Base-by-base conservation (phyloP, 2,113 vertebrate genomes). In the Pelodiscus sinensis region DNA sequence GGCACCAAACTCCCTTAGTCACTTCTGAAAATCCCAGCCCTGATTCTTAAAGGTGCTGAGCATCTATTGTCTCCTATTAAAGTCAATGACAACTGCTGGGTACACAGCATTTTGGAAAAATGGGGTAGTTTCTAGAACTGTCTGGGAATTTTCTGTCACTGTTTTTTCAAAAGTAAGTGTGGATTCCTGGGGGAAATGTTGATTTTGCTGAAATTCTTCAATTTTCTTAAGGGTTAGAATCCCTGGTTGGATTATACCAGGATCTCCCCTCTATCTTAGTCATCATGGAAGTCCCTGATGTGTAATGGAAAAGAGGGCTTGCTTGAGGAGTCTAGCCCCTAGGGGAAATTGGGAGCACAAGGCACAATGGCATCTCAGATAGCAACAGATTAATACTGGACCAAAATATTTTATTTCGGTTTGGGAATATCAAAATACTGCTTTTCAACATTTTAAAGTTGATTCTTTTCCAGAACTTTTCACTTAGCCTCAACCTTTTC, bases 391-490 rank as follows among this genome's bases (percentile, higher is more conserved):
- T 65, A 31, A 56, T 0, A 0, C 58, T 91, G 81, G 35, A 58
- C 24, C 0, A 0, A 15, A 71, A 35, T 71, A 35, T 71, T 68
- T n/a, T 5, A 13, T 19, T 55, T 8, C 0, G 0, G 90, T 83
- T 79, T 18, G 38, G 62, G 50, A 60, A 31, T 13, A 10, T 29
- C 5, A 19, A n/a, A 71, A 35, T 71, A 8, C n/a, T 35, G 31
- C 31, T 35, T 71, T 71, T 68, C 29, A 68, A n/a, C 3, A 7
- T 18, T 68, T n/a, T 35, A 10, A 22, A 22, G 6, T 38, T 24
- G 71, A 24, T 35, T 38, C 22, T 73, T 73, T 73, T 9, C 35
- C 10, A 38, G 31, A 73, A 73, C 6, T 44, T 44, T 73, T 73
- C 35, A 12, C 38, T 35, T 73, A 35, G 10, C 35, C 22, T 73